These are phyloP conservation scores for Dyspetes luteomarginatus DNA, from an alignment of 2,888 invertebrate species.

Conservation along the genomic window DNA sequence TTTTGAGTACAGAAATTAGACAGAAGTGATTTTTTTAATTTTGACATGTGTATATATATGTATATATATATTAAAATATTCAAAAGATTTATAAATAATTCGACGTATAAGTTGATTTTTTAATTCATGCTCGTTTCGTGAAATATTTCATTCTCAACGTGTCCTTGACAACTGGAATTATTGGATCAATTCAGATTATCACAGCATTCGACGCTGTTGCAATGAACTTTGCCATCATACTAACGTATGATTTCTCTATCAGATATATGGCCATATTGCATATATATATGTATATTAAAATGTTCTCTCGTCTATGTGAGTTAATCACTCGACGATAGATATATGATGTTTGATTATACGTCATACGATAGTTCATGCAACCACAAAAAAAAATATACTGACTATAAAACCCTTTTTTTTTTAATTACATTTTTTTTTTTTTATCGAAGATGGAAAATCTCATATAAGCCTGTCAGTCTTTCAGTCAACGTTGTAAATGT, in stretches of 20 bases:
- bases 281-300: background rate
- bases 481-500: slow-evolving; percentile 59
- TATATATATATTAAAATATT: too few relatives aligned
- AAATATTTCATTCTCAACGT: slow-evolving; percentile 26
- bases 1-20: too few relatives aligned
- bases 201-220: slow-evolving; percentile 57
- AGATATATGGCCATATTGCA: background rate
- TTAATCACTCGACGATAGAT: slow-evolving; percentile 45
- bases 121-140: slow-evolving; percentile 44
- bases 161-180: slow-evolving; percentile 57
- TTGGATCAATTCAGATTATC: slow-evolving; percentile 68
- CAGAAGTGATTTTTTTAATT: too few relatives aligned
- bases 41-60: too few relatives aligned
- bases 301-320: slow-evolving; percentile 9
- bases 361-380: slow-evolving; percentile 14
- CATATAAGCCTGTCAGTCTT: slow-evolving; percentile 18
- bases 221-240: slow-evolving; percentile 64
- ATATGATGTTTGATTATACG: slow-evolving; percentile 26
- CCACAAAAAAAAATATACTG: background rate
- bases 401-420: background rate
- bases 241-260: slow-evolving; percentile 37
- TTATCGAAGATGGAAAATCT: background rate
- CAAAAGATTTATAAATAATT: background rate
- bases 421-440: background rate
- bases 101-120: background rate